These are phyloP conservation scores for Crocodylus rhombifer DNA, from an alignment of 2,797 vertebrate genomes.

Conservation along the genomic window DNA sequence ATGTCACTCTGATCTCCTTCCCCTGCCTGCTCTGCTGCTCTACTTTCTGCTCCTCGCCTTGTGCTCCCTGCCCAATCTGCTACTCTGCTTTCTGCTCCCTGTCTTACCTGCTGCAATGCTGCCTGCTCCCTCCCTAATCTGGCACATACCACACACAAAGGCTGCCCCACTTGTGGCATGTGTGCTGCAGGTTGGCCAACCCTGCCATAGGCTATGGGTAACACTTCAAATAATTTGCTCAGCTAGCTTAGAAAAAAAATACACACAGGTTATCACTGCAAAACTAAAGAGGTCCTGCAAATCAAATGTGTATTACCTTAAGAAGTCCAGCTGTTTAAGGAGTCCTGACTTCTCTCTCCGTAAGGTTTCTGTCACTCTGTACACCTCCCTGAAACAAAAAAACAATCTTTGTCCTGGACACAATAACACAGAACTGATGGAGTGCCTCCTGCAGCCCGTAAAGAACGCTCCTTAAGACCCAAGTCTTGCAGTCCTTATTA, in stretches of 20 bases:
- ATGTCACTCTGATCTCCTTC: too few relatives aligned
- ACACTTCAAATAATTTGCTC: too few relatives aligned
- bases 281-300: not conserved
- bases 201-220: too few relatives aligned
- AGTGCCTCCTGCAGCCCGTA: not conserved
- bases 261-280: not conserved
- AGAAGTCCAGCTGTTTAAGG: conserved; percentile 91
- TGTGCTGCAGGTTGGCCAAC: too few relatives aligned
- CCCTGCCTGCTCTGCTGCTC: too few relatives aligned
- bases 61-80: too few relatives aligned
- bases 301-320: conserved; percentile 83
- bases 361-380: conserved; percentile 89
- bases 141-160: too few relatives aligned
- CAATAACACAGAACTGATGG: not conserved
- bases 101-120: too few relatives aligned
- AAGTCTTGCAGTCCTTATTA: not conserved
- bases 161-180: too few relatives aligned
- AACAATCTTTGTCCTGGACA: not conserved
- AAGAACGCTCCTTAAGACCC: not conserved
- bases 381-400: conserved; percentile 87
- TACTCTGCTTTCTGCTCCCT: too few relatives aligned
- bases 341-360: conserved; percentile 90
- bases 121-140: too few relatives aligned
- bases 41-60: too few relatives aligned
- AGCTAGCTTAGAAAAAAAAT: not conserved